phyloP scores from a whole-genome alignment of 2,797 vertebrate species.

The Takifugu rubripes region DNA sequence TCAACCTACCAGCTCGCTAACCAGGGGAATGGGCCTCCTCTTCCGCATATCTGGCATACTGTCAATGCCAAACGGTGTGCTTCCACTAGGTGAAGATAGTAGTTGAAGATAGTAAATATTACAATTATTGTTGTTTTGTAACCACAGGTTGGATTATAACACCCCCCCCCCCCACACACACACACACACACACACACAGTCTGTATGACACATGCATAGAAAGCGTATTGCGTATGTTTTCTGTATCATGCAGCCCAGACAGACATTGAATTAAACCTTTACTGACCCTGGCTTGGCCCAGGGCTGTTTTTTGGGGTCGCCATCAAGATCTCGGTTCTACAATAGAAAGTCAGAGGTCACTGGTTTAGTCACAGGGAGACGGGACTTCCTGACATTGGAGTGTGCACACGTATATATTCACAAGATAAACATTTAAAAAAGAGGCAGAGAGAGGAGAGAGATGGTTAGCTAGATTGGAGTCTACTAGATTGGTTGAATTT shows the following conservation, averaged over 20 bases:
- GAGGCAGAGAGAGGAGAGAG: conserved; percentile 16
- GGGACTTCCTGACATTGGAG: conserved; percentile 21
- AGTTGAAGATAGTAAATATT: conserved; percentile 62
- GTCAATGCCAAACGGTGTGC: conserved; percentile 90
- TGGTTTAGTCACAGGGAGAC: conserved; percentile 12
- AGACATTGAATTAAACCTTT: conserved; percentile 7
- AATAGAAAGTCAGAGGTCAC: conserved; percentile 50
- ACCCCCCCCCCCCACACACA: too few relatives aligned
- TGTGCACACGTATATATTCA: conserved; percentile 33
- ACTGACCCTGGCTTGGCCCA: conserved; percentile 91
- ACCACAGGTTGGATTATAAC: too few relatives aligned
- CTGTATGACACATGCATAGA: too few relatives aligned
- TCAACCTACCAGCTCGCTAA: conserved; percentile 93
- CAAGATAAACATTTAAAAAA: conserved; percentile 17
- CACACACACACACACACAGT: too few relatives aligned
- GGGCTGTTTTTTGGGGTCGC: conserved; percentile 77
- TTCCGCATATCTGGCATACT: conserved; percentile 95
- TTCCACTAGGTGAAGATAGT: conserved; percentile 80
- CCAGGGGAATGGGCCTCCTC: conserved; percentile 89
- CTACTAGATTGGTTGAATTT: conserved; percentile 68
- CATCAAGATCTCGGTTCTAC: conserved; percentile 80
- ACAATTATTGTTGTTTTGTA: too few relatives aligned
- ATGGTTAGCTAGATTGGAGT: background rate
- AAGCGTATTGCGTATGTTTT: too few relatives aligned
- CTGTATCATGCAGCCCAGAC: background rate